Percentiles rank a stretch among this genome's conserved stretches.
Evolutionary conservation across 1,140 invertebrate genomes (phyloP).

Genomic region (Aphelenchoides fujianensis): DNA sequence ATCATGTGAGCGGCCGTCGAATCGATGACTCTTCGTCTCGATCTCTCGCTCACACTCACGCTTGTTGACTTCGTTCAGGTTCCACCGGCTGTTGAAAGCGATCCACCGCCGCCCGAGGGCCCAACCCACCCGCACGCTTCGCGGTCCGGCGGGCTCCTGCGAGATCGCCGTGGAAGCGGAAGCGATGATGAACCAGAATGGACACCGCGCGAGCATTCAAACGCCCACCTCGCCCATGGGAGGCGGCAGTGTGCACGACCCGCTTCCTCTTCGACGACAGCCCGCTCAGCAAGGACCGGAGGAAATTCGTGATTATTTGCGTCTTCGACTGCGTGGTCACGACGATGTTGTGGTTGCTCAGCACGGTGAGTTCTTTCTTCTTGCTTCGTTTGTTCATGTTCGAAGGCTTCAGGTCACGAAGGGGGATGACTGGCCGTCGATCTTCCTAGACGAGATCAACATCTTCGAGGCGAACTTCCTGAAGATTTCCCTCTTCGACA

Average conservation of each 20-base stretch:
- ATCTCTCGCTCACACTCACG: not conserved
- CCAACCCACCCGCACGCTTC: too few relatives aligned
- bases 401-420: constrained; percentile 28
- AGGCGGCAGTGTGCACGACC: constrained; percentile 15
- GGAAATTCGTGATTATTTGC: constrained; percentile 42
- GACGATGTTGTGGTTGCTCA: constrained; percentile 27
- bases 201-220: constrained; percentile 3
- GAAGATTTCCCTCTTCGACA: constrained; percentile 43
- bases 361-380: constrained; percentile 23
- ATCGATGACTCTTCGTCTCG: not conserved
- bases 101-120: not conserved
- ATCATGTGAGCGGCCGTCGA: too few relatives aligned
- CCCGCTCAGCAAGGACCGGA: constrained; percentile 36
- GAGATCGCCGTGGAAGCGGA: not conserved
- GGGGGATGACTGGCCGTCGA: constrained; percentile 35
- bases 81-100: not conserved
- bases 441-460: constrained; percentile 42
- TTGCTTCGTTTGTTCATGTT: constrained; percentile 9
- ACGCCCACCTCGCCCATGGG: not conserved
- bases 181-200: not conserved
- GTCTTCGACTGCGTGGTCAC: constrained; percentile 24
- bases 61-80: constrained; percentile 5
- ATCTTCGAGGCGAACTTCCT: constrained; percentile 41
- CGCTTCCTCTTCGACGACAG: constrained; percentile 29
- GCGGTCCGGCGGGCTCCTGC: not conserved